phyloP scores from a whole-genome alignment of 2,797 vertebrate species.

The Spheniscus humboldti region DNA sequence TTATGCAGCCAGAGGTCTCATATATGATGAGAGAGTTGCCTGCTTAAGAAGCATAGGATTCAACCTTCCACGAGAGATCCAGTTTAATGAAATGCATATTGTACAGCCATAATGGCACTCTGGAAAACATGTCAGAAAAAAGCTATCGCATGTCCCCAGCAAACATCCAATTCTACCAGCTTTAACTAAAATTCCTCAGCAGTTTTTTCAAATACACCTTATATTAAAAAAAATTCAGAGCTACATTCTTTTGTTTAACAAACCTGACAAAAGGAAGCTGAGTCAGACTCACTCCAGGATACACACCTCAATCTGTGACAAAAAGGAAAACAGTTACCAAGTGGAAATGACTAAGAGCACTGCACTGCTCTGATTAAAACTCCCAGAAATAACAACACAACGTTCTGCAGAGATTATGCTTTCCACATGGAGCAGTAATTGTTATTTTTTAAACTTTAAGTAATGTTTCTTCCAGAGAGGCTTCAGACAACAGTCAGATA shows the following conservation, averaged over 20 bases:
- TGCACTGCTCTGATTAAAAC: slow-evolving; percentile 44
- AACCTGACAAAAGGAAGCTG: slow-evolving; percentile 47
- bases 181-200: neutral
- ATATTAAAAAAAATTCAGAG: neutral
- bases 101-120: neutral
- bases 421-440: neutral
- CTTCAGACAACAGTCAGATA: neutral
- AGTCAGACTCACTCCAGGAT: slow-evolving; percentile 26
- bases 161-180: neutral
- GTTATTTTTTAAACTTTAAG: slow-evolving; percentile 17
- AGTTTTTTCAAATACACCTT: neutral
- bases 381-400: slow-evolving; percentile 13
- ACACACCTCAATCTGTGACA: neutral
- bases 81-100: neutral
- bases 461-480: neutral
- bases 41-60: neutral
- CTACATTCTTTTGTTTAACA: slow-evolving; percentile 4
- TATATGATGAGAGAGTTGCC: neutral
- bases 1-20: neutral
- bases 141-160: neutral
- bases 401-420: neutral
- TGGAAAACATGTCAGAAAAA: neutral
- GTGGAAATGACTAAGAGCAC: slow-evolving; percentile 52
- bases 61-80: neutral
- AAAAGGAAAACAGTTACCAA: slow-evolving; percentile 34